These are phyloP conservation scores for Hemistola chrysoprasaria DNA, from an alignment of 2,888 invertebrate genomes.

Conservation along the genomic window DNA sequence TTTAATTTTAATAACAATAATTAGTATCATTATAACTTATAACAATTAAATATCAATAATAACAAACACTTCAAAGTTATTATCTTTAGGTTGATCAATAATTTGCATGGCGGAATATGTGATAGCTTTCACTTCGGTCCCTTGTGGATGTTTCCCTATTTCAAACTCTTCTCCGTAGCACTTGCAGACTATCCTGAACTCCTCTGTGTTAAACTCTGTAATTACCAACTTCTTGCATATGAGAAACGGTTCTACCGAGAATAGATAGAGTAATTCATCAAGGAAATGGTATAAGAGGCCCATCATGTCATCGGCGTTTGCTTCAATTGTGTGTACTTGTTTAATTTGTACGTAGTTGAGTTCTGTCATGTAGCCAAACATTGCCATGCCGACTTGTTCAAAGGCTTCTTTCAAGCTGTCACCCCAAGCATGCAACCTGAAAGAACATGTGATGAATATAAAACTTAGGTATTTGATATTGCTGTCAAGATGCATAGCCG, in stretches of 20 bases:
- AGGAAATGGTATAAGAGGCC: slow-evolving; percentile 95
- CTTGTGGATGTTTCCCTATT: slow-evolving; percentile 97
- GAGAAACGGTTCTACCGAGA: slow-evolving; percentile 95
- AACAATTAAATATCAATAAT: slow-evolving; percentile 95
- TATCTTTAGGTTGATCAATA: slow-evolving; percentile 86
- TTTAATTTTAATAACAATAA: slow-evolving; percentile 14
- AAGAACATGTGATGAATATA: slow-evolving; percentile 32
- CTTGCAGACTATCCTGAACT: slow-evolving; percentile 90
- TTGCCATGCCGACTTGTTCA: slow-evolving; percentile 96
- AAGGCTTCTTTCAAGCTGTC: slow-evolving; percentile 92
- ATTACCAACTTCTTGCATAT: slow-evolving; percentile 94
- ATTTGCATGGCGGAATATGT: slow-evolving; percentile 99
- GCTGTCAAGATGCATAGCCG: too few relatives aligned
- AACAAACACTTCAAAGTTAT: slow-evolving; percentile 94
- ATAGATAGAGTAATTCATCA: slow-evolving; percentile 96
- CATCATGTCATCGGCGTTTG: slow-evolving; percentile 93
- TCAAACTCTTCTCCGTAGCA: slow-evolving; percentile 97
- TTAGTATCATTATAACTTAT: slow-evolving; percentile 36
- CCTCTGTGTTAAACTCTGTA: slow-evolving; percentile 91
- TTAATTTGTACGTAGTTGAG: slow-evolving; percentile 91
- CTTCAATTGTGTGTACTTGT: slow-evolving; percentile 91
- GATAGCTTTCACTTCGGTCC: slow-evolving; percentile 99
- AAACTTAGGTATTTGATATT: too few relatives aligned
- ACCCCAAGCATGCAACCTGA: slow-evolving; percentile 96
- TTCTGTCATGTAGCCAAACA: slow-evolving; percentile 99